Base-by-base conservation (phyloP, 2,888 invertebrate genomes). In the Parnassius smintheus region DNA sequence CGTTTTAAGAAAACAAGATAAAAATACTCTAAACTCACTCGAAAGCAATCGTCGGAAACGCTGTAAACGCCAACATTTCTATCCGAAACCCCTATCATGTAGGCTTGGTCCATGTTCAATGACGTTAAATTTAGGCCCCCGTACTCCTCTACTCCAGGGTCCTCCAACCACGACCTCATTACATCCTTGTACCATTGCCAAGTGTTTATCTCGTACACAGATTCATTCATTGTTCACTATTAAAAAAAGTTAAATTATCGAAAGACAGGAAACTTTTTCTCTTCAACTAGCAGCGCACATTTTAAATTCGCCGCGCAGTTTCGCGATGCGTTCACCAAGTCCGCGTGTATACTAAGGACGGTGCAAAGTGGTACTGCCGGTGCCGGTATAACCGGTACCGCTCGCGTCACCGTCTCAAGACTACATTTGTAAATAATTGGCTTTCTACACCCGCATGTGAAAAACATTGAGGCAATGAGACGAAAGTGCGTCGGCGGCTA, bases 11-110 rank as follows among this genome's bases (percentile, higher is more conserved):
- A 35, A 35, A 3, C 35, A 35, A 35, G 7, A 35, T 35, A 7
- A 35, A 25, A 35, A 35, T 7, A 35, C 35, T 7, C 35, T 35
- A 7, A 42, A 86, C 93, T 92, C 82, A 96, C 96, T 82, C 93
- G 89, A 75, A 94, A 92, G 75, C 96, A 96, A 73, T 96, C 95
- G 61, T 94, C 93, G 18, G 95, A 95, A 0, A 95, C 93, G 25
- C 92, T 88, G 75, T 96, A 96, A 4, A 96, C 84, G 75, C 93
- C 93, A 11, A 92, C 85, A 64, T 80, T 78, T 8, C 75, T 76
- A 22, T 85, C 85, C 11, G 88, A 80, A 59, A 68, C 70, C 45
- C 92, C 85, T 63, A 88, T 84, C 72, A 93, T 81, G 72, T 94
- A 96, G 0, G 95, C 95, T 82, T 96, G 87, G 75, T 96, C 96